Conservation (phyloP, 2,113 vertebrate species). For the Empidonax traillii region DNA sequence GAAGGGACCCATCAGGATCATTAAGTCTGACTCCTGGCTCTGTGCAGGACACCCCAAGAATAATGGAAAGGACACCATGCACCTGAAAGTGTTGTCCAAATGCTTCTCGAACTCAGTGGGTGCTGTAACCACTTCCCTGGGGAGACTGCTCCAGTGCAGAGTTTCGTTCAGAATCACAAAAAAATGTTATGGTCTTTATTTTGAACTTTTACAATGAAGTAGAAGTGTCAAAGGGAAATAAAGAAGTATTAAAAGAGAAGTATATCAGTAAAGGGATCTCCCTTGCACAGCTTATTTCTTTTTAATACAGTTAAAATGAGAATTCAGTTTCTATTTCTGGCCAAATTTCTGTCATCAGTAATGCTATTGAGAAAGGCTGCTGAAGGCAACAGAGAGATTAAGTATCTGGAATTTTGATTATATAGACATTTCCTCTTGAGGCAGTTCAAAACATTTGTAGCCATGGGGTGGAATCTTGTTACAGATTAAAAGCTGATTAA, state of each 20-base stretch:
- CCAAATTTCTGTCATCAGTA: neutral
- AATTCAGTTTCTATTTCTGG: neutral
- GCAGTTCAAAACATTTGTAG: neutral
- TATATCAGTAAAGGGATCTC: neutral
- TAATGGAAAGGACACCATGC: neutral
- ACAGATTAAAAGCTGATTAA: constrained; percentile 12
- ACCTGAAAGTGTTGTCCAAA: neutral
- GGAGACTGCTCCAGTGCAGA: neutral
- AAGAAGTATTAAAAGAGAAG: neutral
- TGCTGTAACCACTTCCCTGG: neutral
- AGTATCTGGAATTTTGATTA: neutral
- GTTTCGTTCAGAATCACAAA: neutral
- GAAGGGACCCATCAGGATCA: neutral
- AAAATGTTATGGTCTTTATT: neutral
- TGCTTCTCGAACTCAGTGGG: neutral
- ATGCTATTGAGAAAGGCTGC: neutral
- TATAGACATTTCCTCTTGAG: neutral
- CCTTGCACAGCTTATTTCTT: neutral
- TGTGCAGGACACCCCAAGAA: neutral
- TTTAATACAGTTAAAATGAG: neutral
- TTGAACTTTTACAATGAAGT: neutral
- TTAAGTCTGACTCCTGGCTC: neutral
- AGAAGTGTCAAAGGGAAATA: neutral
- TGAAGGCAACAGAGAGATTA: constrained; percentile 2
- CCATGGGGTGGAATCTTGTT: neutral